Evolutionary conservation across 2,888 invertebrate species (phyloP).

Genomic region (Nowickia ferox): DNA sequence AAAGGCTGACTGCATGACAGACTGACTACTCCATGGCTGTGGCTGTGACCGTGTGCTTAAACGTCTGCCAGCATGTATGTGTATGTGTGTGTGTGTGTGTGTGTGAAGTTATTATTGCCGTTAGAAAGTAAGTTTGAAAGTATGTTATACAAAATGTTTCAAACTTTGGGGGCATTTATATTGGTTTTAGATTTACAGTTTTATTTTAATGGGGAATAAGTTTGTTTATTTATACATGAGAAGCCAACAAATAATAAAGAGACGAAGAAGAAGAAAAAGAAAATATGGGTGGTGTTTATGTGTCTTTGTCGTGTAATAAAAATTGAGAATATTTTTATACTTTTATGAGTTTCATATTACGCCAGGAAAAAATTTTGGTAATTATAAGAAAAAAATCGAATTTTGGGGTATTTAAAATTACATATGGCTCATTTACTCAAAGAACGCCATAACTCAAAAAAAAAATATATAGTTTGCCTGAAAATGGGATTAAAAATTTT

Average conservation of each 20-base stretch:
- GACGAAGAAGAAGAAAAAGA: neutral
- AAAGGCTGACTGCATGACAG: conserved; percentile 41
- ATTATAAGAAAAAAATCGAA: neutral
- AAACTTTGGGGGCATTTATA: conserved; percentile 61
- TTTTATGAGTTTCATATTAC: conserved; percentile 21
- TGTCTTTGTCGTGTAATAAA: conserved; percentile 56
- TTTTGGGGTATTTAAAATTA: too few species aligned
- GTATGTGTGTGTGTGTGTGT: neutral
- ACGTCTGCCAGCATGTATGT: neutral
- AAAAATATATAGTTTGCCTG: too few species aligned
- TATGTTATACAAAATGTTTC: conserved; percentile 39
- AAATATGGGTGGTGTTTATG: conserved; percentile 56
- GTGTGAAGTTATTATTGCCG: conserved; percentile 2
- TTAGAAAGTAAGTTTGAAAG: conserved; percentile 8
- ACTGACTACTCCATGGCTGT: conserved; percentile 22
- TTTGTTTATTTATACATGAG: conserved; percentile 49
- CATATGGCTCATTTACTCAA: too few species aligned
- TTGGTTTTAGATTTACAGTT: conserved; percentile 67
- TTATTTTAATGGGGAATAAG: conserved; percentile 57
- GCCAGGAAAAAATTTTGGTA: conserved; percentile 11
- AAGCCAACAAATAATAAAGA: conserved; percentile 32
- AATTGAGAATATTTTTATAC: conserved; percentile 28
- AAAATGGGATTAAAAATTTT: too few species aligned
- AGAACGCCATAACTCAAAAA: too few species aligned
- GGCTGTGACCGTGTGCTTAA: neutral